Conservation (phyloP, 2,113 vertebrate species). For the Corythaixoides concolor region DNA sequence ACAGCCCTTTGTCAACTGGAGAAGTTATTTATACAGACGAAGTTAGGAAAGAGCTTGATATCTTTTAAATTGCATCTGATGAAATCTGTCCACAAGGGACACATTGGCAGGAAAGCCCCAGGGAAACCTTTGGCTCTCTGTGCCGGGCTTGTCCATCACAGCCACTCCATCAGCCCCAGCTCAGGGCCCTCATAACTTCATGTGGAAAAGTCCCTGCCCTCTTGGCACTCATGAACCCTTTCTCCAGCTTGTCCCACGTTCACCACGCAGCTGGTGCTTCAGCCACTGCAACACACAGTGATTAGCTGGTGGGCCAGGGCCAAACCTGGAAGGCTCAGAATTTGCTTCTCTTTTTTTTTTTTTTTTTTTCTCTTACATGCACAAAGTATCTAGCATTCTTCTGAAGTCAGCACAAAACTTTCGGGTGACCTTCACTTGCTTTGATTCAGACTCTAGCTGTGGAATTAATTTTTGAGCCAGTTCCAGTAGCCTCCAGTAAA, state of each 20-base stretch:
- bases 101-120: neutral
- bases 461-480: neutral
- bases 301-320: neutral
- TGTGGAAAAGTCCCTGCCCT: neutral
- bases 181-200: neutral
- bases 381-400: neutral
- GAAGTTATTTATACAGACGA: neutral
- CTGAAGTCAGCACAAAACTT: neutral
- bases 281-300: neutral
- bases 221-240: neutral
- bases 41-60: slow-evolving; percentile 16
- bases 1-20: neutral
- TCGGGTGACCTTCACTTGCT: neutral
- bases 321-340: neutral
- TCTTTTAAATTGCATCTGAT: slow-evolving; percentile 32
- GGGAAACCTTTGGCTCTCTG: neutral
- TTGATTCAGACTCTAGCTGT: neutral
- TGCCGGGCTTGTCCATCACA: neutral
- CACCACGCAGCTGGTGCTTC: neutral
- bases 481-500: neutral
- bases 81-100: neutral
- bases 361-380: neutral
- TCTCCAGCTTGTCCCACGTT: accelerated
- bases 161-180: neutral
- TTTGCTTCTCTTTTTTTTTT: neutral